These are phyloP conservation scores for Romanogobio albipinnatus DNA, from an alignment of 2,113 vertebrate genomes.

Conservation along the genomic window DNA sequence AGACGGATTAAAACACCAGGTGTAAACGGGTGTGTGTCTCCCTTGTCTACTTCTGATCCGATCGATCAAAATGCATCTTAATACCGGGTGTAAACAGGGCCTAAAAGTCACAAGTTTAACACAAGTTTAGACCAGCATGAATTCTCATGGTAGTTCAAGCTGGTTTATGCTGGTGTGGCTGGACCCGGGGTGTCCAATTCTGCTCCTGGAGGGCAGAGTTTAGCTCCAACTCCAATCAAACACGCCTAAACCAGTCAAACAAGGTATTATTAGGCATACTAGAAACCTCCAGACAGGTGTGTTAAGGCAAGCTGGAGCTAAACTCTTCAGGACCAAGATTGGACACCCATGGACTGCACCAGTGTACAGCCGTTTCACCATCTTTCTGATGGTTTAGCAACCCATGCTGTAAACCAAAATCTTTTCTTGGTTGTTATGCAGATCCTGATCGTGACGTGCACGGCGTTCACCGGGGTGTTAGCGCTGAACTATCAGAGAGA, in stretches of 20 bases:
- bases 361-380: background rate
- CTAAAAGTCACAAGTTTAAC: background rate
- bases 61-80: too few species aligned
- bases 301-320: too few species aligned
- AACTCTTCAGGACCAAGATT: too few species aligned
- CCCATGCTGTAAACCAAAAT: background rate
- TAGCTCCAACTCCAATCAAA: too few species aligned
- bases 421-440: conserved; percentile 56
- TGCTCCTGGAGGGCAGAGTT: too few species aligned
- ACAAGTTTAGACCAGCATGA: background rate
- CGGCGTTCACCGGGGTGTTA: conserved; percentile 90
- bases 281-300: too few species aligned
- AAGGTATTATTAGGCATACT: too few species aligned
- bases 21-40: too few species aligned
- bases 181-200: background rate
- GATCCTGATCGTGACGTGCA: conserved; percentile 92
- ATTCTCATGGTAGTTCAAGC: background rate
- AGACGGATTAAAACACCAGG: too few species aligned
- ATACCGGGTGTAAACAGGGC: too few species aligned
- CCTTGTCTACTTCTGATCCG: too few species aligned
- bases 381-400: background rate
- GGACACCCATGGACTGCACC: background rate
- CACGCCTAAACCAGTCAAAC: too few species aligned
- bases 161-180: background rate
- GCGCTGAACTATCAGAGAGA: conserved; percentile 94